Base-by-base conservation (phyloP, 2,888 invertebrate species). In the Leptopilina drosophilae region DNA sequence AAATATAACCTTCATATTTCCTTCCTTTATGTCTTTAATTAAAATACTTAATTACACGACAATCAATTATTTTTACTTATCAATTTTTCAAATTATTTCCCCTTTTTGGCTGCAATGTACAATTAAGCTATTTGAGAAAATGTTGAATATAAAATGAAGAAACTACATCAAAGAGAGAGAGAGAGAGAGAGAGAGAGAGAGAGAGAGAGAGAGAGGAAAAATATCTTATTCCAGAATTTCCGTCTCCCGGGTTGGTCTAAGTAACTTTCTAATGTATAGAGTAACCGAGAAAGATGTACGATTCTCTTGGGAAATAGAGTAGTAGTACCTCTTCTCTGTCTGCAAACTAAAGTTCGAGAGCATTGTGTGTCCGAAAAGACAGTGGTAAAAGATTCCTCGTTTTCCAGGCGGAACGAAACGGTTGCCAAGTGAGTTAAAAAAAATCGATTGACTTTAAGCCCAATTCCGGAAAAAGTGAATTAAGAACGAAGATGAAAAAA, bases 191-290 rank as follows among this genome's bases (percentile, higher is more conserved):
- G n/a, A n/a, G n/a, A n/a, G n/a, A n/a, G n/a, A 64, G 4, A 5
- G 8, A 53, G 12, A 5, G 42, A 64, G 40, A 1, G 8, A 26
- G 49, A 42, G 42, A 49, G n/a, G n/a, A 33, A 53, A 73, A 73
- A 73, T 73, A 69, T 53, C 69, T 73, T 56, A 56, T 73, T 33
- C n/a, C 33, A 56, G n/a, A 73, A 53, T 56, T 69, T 73, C 33
- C 26, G 56, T 73, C 33, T 73, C 73, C n/a, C 5, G n/a, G 33
- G 73, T 12, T 56, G 73, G 33, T 9, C 56, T 53, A 40, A 56
- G 56, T 73, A 73, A 73, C 56, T 73, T 73, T 56, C 56, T 73
- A 56, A 73, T 56, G 73, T 56, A 73, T 73, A 56, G 73, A 33
- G 53, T 56, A 73, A 56, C 56, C 73, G 33, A 56, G 56, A 56